Conservation (phyloP, 2,113 vertebrate species). For the Saguinus midas region DNA sequence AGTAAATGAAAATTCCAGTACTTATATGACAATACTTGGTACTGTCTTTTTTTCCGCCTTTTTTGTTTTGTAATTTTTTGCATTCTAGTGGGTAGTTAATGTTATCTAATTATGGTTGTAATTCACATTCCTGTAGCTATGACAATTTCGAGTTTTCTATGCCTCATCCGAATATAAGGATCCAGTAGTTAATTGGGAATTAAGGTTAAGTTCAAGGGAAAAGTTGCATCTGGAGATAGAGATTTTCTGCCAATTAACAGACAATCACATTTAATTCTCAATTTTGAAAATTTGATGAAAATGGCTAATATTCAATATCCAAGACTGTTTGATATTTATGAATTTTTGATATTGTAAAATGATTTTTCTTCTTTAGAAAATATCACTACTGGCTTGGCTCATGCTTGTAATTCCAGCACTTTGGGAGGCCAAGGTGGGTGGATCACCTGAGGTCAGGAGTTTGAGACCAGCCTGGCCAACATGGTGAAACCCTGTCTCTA, state of each 20-base stretch:
- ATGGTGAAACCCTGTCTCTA: no score
- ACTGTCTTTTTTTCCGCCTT: neutral
- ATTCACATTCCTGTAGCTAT: neutral
- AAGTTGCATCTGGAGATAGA: neutral
- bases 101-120: neutral
- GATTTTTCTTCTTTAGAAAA: neutral
- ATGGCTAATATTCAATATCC: neutral
- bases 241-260: neutral
- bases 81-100: neutral
- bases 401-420: no score
- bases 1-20: neutral
- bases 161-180: neutral
- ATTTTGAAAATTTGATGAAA: neutral
- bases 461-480: no score
- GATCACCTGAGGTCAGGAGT: no score
- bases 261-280: neutral
- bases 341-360: slow-evolving; percentile 14
- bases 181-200: neutral
- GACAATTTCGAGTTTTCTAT: neutral
- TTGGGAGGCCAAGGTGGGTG: no score
- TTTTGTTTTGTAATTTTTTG: neutral
- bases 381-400: neutral
- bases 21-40: neutral
- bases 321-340: neutral
- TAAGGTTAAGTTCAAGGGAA: neutral